phyloP scores from a whole-genome alignment of 2,797 vertebrate species.

The Moxostoma hubbsi region DNA sequence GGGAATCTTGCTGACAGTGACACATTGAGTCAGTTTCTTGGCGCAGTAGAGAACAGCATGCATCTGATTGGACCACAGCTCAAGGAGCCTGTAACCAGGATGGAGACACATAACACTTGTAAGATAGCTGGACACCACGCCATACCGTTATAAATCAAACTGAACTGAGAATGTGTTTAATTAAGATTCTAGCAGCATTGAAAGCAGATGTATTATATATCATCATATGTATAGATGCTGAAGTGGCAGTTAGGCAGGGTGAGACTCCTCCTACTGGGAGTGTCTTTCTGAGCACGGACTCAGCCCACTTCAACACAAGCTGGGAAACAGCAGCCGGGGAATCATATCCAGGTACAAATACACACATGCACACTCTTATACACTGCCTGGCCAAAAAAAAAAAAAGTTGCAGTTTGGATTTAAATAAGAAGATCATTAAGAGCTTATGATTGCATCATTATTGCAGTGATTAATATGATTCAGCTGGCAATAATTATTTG shows the following conservation, averaged over 20 bases:
- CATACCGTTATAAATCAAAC: too few relatives aligned
- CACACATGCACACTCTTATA: background rate
- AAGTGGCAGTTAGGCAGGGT: slow-evolving; percentile 66
- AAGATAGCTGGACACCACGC: slow-evolving; percentile 8
- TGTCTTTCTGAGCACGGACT: slow-evolving; percentile 64
- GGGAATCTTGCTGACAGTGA: slow-evolving; percentile 15
- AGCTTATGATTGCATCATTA: too few relatives aligned
- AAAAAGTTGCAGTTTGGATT: too few relatives aligned
- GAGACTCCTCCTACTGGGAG: slow-evolving; percentile 65
- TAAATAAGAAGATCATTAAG: too few relatives aligned
- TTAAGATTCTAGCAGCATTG: background rate
- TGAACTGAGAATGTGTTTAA: background rate
- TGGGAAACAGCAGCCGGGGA: slow-evolving; percentile 73
- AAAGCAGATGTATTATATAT: background rate
- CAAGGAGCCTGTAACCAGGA: background rate
- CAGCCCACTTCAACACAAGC: slow-evolving; percentile 66
- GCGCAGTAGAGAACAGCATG: slow-evolving; percentile 42
- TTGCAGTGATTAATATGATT: too few relatives aligned
- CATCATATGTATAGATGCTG: slow-evolving; percentile 60
- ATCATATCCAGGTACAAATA: slow-evolving; percentile 70
- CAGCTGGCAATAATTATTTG: too few relatives aligned
- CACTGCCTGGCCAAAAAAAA: too few relatives aligned
- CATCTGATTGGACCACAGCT: slow-evolving; percentile 56
- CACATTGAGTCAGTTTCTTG: slow-evolving; percentile 35
- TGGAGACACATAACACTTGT: slow-evolving; percentile 30